Evolutionary conservation across 2,113 vertebrate species (phyloP).

Genomic region (Oryctolagus cuniculus): mOryCun1.1 NC_091453.1:130011501-130012000

Average conservation of each 20-base stretch:
- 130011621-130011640: neutral
- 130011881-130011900: neutral
- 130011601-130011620: neutral
- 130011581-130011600: neutral
- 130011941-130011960: neutral
- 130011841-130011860: neutral
- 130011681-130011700: neutral
- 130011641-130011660: neutral
- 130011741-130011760: neutral
- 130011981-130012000: neutral
- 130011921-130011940: neutral
- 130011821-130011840: neutral
- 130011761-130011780: neutral
- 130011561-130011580: neutral
- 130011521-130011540: neutral
- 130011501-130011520: neutral
- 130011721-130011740: neutral
- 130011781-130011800: neutral
- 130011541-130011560: neutral
- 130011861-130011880: neutral
- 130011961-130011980: neutral
- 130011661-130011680: neutral
- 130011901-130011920: neutral
- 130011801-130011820: neutral
- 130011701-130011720: neutral